A percentile compares a stretch with the other conserved stretches of the same genome.
Conservation (phyloP, 2,113 vertebrate species). For the Xenopus tropicalis region DNA sequence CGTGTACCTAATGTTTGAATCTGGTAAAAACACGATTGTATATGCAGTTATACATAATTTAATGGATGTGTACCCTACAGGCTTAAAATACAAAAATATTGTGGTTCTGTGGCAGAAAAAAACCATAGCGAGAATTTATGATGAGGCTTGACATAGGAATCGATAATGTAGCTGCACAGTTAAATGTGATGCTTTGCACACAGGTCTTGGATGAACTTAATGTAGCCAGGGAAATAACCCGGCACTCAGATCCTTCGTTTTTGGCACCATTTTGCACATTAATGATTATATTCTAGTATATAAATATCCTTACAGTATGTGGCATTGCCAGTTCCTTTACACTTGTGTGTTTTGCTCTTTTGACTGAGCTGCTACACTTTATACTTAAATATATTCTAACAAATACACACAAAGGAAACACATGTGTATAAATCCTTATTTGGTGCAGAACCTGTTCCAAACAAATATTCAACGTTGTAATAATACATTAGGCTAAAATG, state of each 20-base stretch:
- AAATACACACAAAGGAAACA: too few relatives aligned
- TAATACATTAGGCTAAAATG: conserved; percentile 6
- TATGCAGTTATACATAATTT: conserved; percentile 9
- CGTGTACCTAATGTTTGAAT: neutral
- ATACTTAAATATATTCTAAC: too few relatives aligned
- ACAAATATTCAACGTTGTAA: too few relatives aligned
- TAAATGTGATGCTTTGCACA: conserved; percentile 7
- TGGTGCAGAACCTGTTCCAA: too few relatives aligned
- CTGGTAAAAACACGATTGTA: neutral
- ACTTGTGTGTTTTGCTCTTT: too few relatives aligned
- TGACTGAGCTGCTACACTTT: too few relatives aligned
- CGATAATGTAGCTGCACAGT: neutral
- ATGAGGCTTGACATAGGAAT: conserved; percentile 9
- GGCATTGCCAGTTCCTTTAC: too few relatives aligned
- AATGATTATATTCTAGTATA: too few relatives aligned
- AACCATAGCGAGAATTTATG: conserved; percentile 15
- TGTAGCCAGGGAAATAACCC: neutral
- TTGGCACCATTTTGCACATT: too few relatives aligned
- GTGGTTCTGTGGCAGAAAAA: neutral
- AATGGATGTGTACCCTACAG: neutral
- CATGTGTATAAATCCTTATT: too few relatives aligned
- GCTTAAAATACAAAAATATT: neutral
- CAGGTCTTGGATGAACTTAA: neutral
- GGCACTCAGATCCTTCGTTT: too few relatives aligned
- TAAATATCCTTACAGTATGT: too few relatives aligned